Percentiles rank a stretch among this genome's conserved stretches.
Conservation (phyloP, 2,797 vertebrate species). For the Octomys mimax region DNA sequence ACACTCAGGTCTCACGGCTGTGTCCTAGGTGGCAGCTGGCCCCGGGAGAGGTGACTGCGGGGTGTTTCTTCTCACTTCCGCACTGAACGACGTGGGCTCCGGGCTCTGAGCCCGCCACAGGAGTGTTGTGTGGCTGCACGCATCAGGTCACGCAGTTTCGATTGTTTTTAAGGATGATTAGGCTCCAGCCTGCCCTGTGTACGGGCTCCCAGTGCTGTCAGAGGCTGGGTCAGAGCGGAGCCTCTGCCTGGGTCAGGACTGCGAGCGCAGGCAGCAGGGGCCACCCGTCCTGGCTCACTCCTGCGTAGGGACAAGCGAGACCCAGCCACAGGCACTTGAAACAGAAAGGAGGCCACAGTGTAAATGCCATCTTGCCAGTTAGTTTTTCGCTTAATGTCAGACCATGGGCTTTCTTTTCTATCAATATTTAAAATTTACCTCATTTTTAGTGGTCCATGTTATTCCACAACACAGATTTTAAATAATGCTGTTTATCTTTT, state of each 20-base stretch:
- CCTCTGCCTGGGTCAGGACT: too few species aligned
- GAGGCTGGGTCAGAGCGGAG: not conserved
- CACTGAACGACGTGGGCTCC: fast-evolving
- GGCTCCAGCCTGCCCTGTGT: not conserved
- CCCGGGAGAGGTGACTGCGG: not conserved
- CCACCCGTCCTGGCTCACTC: too few species aligned
- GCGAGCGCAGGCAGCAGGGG: not conserved
- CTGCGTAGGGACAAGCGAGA: not conserved
- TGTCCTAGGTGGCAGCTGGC: too few species aligned
- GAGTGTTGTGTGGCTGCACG: not conserved
- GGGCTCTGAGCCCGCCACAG: not conserved
- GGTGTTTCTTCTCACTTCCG: not conserved
- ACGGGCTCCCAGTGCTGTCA: not conserved
- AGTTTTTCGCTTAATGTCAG: not conserved
- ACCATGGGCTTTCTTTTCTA: not conserved
- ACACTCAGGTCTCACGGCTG: not conserved
- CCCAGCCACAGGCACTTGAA: not conserved
- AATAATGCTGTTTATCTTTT: not conserved
- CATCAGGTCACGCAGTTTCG: too few species aligned
- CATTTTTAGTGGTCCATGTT: not conserved
- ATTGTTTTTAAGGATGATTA: not conserved
- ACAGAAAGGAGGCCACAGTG: not conserved
- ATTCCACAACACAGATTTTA: not conserved
- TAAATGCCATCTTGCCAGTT: not conserved
- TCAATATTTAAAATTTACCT: not conserved